phyloP scores from a whole-genome alignment of 2,797 vertebrate species.

The Taeniopygia guttata region DNA sequence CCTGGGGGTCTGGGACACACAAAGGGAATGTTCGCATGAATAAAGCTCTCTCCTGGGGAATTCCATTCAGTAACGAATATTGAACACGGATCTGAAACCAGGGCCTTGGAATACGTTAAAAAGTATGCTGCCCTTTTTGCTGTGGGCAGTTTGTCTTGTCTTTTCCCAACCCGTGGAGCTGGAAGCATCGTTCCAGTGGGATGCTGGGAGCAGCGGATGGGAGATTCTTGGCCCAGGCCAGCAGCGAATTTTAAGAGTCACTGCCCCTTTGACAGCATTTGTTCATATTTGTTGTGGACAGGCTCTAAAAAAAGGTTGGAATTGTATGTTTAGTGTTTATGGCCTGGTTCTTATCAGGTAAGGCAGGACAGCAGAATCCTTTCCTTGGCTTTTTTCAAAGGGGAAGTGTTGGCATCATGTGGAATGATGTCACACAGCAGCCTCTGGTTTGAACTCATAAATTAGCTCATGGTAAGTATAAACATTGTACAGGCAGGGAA shows the following conservation, averaged over 20 bases:
- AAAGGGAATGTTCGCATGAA: neutral
- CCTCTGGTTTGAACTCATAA: neutral
- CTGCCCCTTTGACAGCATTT: neutral
- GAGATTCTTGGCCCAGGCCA: neutral
- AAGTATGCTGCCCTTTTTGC: neutral
- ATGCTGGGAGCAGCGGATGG: fast-evolving
- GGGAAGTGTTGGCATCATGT: neutral
- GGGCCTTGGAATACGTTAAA: neutral
- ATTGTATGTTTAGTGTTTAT: neutral
- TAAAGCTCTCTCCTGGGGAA: neutral
- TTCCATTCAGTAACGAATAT: fast-evolving
- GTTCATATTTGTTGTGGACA: neutral
- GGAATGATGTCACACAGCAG: neutral
- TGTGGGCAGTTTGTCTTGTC: slow-evolving; percentile 15
- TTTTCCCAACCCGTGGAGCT: neutral
- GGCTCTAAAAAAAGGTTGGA: neutral
- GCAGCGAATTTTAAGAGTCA: fast-evolving
- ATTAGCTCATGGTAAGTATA: neutral
- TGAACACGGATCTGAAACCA: neutral
- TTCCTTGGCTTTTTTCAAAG: neutral
- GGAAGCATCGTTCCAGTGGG: fast-evolving
- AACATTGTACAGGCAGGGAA: neutral
- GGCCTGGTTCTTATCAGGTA: neutral
- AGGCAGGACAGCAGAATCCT: neutral
- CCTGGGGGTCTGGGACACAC: neutral